phyloP scores from a whole-genome alignment of 2,888 invertebrate genomes.

The Augochlorella aurata region DNA sequence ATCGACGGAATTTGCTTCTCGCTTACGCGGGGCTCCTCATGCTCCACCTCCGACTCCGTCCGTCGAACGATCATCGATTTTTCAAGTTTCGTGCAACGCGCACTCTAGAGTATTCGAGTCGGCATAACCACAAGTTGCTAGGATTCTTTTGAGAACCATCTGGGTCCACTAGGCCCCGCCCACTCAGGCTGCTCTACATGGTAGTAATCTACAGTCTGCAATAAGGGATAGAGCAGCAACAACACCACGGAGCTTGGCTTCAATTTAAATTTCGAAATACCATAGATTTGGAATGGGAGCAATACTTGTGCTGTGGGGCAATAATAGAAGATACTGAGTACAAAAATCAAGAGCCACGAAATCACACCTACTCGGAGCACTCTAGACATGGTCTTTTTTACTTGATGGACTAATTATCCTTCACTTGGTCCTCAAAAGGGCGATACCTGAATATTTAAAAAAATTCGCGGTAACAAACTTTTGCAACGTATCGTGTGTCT shows the following conservation, averaged over 20 bases:
- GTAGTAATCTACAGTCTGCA: too few relatives aligned
- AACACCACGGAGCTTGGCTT: background rate
- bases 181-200: too few relatives aligned
- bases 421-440: too few relatives aligned
- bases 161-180: too few relatives aligned
- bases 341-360: background rate
- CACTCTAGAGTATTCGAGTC: background rate
- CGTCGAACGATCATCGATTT: constrained; percentile 7
- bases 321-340: background rate
- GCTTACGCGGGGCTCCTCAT: background rate
- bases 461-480: background rate
- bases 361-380: background rate
- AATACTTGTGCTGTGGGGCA: too few relatives aligned
- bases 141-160: too few relatives aligned
- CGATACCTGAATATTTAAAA: background rate
- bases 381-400: background rate
- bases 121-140: background rate
- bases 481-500: background rate
- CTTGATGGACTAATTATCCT: too few relatives aligned
- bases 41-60: background rate
- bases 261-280: background rate
- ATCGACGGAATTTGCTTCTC: background rate
- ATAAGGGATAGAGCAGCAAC: too few relatives aligned
- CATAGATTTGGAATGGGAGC: too few relatives aligned
- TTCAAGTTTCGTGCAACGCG: background rate